Percentiles rank a stretch among this genome's conserved stretches.
Conservation (phyloP, 2,888 invertebrate genomes). For the Crioceris asparagi region DNA sequence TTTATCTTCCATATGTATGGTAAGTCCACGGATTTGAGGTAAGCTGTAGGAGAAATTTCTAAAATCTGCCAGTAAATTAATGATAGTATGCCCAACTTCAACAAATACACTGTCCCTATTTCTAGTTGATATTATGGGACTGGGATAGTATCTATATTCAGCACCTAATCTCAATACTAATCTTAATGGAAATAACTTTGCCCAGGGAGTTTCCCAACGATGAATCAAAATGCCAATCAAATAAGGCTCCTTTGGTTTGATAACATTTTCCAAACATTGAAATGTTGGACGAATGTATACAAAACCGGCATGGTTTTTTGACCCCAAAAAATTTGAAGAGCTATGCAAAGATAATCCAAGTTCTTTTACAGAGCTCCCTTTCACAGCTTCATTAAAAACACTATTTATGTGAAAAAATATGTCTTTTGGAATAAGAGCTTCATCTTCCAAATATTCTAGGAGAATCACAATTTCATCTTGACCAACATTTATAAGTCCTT, state of each 20-base stretch:
- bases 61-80: constrained; percentile 78
- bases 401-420: constrained; percentile 63
- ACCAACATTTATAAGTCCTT: constrained; percentile 67
- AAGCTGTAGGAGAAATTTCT: constrained; percentile 72
- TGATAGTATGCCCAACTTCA: constrained; percentile 80
- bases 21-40: constrained; percentile 63
- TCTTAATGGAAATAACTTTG: constrained; percentile 65
- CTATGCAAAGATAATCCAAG: constrained; percentile 57
- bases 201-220: constrained; percentile 70
- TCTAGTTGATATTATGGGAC: constrained; percentile 67
- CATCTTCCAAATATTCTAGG: constrained; percentile 55
- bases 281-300: constrained; percentile 70
- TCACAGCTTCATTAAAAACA: constrained; percentile 23
- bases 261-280: constrained; percentile 68
- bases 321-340: constrained; percentile 50
- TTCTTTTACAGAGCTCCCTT: constrained; percentile 57
- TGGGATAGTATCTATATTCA: constrained; percentile 78
- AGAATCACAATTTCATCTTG: constrained; percentile 74
- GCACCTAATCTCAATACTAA: constrained; percentile 70
- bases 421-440: constrained; percentile 55
- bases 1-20: constrained; percentile 73
- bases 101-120: constrained; percentile 69
- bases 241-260: constrained; percentile 62
- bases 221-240: constrained; percentile 70
- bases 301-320: constrained; percentile 69